Conservation (phyloP, 2,113 vertebrate species). For the Dendrocopos noguchii region DNA sequence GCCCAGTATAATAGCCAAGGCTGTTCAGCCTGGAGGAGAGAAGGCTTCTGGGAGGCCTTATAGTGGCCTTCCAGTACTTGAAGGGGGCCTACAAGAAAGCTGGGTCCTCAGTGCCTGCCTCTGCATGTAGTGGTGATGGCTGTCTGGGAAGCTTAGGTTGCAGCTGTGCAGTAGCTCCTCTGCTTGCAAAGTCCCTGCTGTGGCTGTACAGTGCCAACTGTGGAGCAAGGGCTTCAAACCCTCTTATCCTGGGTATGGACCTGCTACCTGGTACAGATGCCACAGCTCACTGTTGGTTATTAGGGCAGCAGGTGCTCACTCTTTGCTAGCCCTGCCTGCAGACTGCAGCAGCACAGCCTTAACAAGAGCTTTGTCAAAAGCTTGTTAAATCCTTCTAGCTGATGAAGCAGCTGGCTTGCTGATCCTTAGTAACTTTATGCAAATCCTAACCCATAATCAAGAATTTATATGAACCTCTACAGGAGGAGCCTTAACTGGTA, state of each 20-base stretch:
- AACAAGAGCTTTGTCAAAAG: background rate
- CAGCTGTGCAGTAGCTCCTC: background rate
- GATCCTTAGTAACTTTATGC: background rate
- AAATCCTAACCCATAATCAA: background rate
- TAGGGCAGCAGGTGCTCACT: background rate
- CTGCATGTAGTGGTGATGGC: accelerated
- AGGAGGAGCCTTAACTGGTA: background rate
- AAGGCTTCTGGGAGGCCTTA: too few species aligned
- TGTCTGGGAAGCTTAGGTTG: background rate
- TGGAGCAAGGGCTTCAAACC: background rate
- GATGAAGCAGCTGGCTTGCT: background rate
- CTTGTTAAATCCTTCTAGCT: background rate
- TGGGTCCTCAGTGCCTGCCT: too few species aligned
- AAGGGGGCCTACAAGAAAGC: too few species aligned
- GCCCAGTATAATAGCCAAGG: too few species aligned
- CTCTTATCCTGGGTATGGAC: background rate
- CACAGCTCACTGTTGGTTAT: background rate
- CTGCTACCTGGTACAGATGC: background rate
- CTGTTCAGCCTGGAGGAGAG: too few species aligned
- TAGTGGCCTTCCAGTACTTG: too few species aligned
- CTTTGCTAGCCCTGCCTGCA: background rate
- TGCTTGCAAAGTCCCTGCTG: accelerated
- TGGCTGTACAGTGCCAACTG: accelerated
- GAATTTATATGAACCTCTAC: background rate
- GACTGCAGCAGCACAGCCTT: background rate